These are phyloP conservation scores for Brachionichthys hirsutus DNA, from an alignment of 2,113 vertebrate genomes.

Conservation along the genomic window DNA sequence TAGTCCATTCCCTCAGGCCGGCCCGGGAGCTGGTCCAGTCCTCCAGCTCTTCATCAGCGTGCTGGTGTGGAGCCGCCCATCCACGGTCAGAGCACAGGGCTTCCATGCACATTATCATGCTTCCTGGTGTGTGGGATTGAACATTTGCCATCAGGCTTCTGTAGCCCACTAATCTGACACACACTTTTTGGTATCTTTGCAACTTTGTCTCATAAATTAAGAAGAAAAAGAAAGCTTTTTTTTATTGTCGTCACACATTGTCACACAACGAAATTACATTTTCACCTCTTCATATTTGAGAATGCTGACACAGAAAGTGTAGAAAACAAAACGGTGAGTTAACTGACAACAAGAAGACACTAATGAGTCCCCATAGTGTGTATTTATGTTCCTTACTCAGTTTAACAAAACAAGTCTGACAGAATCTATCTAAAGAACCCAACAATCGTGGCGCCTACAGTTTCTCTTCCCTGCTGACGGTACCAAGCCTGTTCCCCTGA, in stretches of 20 bases:
- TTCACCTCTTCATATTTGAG: neutral
- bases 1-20: constrained; percentile 39
- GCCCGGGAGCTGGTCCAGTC: constrained; percentile 28
- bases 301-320: neutral
- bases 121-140: constrained; percentile 58
- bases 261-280: no score
- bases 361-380: neutral
- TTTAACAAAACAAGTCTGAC: constrained; percentile 8
- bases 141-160: constrained; percentile 48
- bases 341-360: neutral
- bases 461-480: constrained; percentile 2
- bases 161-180: constrained; percentile 35
- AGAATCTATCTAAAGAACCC: constrained; percentile 2
- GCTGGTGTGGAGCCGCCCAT: constrained; percentile 24
- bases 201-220: constrained; percentile 9
- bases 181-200: constrained; percentile 7
- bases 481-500: neutral
- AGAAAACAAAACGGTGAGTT: neutral
- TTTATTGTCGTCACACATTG: no score
- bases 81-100: constrained; percentile 31
- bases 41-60: constrained; percentile 41
- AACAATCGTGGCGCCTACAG: neutral
- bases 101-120: constrained; percentile 55
- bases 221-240: no score
- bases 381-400: neutral